phyloP scores from a whole-genome alignment of 2,797 vertebrate species.

The Graptemys geographica region DNA sequence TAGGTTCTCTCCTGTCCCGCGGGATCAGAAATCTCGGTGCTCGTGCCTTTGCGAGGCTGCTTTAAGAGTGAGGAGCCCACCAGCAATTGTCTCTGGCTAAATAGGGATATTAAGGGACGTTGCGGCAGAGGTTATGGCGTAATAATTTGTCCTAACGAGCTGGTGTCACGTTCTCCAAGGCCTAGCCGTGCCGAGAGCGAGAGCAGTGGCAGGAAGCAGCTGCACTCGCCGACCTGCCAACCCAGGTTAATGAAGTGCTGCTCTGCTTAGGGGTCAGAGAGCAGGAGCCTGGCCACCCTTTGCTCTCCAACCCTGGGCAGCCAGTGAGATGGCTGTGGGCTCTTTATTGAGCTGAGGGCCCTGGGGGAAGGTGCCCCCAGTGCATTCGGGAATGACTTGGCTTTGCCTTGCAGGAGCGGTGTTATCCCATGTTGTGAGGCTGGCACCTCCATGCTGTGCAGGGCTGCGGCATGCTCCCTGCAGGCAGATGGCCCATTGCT shows the following conservation, averaged over 20 bases:
- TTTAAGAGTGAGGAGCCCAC: conserved; percentile 69
- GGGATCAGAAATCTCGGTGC: fast-evolving
- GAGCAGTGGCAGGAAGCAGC: conserved; percentile 23
- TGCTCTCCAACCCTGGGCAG: fast-evolving
- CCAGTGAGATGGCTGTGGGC: neutral
- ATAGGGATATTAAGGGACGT: conserved; percentile 72
- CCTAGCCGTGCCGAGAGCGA: neutral
- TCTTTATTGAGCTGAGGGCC: neutral
- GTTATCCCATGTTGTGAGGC: fast-evolving
- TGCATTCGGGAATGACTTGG: neutral
- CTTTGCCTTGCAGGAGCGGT: fast-evolving
- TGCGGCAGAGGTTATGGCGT: conserved; percentile 71
- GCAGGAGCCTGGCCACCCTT: conserved; percentile 28
- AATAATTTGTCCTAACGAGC: conserved; percentile 78
- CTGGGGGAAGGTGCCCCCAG: fast-evolving
- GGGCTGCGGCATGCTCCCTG: neutral
- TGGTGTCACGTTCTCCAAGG: conserved; percentile 64
- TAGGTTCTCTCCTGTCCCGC: fast-evolving
- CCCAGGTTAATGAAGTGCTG: conserved; percentile 67
- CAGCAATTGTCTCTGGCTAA: conserved; percentile 75
- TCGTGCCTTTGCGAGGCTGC: conserved; percentile 69
- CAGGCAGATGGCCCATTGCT: neutral
- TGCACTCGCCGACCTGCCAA: conserved; percentile 52
- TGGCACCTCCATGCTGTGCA: neutral
- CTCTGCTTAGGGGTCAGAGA: conserved; percentile 6